Percentiles rank a stretch among this genome's conserved stretches.
Conservation (phyloP, 2,888 invertebrate genomes). For the Zygogramma bicolorata region DNA sequence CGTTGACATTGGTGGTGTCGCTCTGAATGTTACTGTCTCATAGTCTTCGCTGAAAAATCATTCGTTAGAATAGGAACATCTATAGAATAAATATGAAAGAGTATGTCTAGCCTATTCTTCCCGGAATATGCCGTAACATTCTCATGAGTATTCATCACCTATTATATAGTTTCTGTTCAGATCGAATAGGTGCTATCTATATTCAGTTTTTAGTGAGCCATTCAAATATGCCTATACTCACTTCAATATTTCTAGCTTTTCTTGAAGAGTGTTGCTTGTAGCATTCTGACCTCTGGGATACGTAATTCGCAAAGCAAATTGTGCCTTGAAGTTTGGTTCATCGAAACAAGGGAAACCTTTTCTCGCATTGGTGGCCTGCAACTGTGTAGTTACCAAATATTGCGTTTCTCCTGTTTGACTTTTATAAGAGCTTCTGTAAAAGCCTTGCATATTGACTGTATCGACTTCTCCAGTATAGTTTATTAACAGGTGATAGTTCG, state of each 20-base stretch:
- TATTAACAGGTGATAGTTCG: conserved; percentile 15
- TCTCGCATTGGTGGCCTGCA: conserved; percentile 46
- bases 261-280: conserved; percentile 41
- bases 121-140: too few species aligned
- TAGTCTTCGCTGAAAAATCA: conserved; percentile 5
- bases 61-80: too few species aligned
- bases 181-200: too few species aligned
- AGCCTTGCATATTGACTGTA: conserved; percentile 47
- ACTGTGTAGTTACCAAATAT: conserved; percentile 49
- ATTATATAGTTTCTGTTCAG: too few species aligned
- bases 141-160: too few species aligned
- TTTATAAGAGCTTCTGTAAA: conserved; percentile 49
- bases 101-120: too few species aligned
- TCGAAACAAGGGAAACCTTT: conserved; percentile 51
- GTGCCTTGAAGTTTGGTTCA: conserved; percentile 49
- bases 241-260: too few species aligned
- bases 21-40: conserved; percentile 54
- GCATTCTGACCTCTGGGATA: conserved; percentile 40
- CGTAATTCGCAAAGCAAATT: conserved; percentile 44
- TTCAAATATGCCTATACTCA: too few species aligned
- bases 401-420: conserved; percentile 22
- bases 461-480: conserved; percentile 33
- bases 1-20: conserved; percentile 79
- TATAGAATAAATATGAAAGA: too few species aligned
- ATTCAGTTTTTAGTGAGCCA: too few species aligned